phyloP scores from a whole-genome alignment of 2,888 invertebrate genomes.

The Eupithecia tripunctaria region DNA sequence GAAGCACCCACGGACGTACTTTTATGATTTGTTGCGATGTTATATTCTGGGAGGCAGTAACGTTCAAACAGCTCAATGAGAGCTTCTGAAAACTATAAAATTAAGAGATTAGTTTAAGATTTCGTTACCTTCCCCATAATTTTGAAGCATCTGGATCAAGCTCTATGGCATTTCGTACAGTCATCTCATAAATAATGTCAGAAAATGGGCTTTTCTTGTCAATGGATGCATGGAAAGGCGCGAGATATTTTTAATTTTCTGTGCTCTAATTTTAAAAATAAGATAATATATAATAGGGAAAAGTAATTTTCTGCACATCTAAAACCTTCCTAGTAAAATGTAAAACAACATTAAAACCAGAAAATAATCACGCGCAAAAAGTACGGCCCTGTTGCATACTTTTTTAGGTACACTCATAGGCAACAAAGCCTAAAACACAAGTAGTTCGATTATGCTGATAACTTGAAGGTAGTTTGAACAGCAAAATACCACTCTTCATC shows the following conservation, averaged over 20 bases:
- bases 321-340: too few relatives aligned
- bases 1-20: constrained; percentile 32
- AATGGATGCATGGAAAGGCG: neutral
- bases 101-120: constrained; percentile 21
- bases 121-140: neutral
- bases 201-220: neutral
- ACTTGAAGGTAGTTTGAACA: neutral
- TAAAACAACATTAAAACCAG: too few relatives aligned
- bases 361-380: too few relatives aligned
- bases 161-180: neutral
- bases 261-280: too few relatives aligned
- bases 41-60: constrained; percentile 34
- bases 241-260: too few relatives aligned
- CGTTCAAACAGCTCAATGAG: constrained; percentile 30
- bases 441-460: neutral
- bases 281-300: too few relatives aligned
- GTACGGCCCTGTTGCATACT: neutral
- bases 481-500: neutral
- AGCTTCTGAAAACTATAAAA: constrained; percentile 33
- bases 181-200: neutral
- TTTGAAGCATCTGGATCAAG: constrained; percentile 1
- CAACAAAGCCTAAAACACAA: neutral
- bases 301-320: too few relatives aligned
- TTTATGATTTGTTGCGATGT: constrained; percentile 38
- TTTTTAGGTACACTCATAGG: neutral